Evolutionary conservation across 2,113 vertebrate species (phyloP).

Genomic region (Neodontobutis hainanensis): DNA sequence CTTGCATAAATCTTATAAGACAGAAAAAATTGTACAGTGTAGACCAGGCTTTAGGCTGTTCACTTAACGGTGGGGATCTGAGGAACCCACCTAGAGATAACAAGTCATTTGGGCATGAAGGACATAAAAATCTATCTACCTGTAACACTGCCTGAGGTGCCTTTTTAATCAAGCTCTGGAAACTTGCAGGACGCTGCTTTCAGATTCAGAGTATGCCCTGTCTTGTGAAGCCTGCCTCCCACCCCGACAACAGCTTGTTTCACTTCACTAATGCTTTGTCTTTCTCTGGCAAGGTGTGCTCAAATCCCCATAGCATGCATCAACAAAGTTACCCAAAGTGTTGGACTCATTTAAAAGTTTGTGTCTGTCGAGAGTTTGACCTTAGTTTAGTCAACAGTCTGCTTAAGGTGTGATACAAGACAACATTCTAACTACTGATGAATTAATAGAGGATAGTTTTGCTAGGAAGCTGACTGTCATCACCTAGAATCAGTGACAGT

Average conservation of each 20-base stretch:
- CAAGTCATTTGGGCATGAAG: constrained; percentile 27
- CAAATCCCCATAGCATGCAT: constrained; percentile 7
- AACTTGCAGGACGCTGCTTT: not conserved
- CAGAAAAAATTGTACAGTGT: too few species aligned
- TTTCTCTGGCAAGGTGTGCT: not conserved
- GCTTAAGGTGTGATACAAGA: not conserved
- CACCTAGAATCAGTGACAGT: too few species aligned
- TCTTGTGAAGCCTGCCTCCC: not conserved
- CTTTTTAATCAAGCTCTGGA: constrained; percentile 31
- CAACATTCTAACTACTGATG: too few species aligned
- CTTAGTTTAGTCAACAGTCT: not conserved
- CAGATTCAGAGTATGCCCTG: constrained; percentile 6
- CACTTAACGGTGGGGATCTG: not conserved
- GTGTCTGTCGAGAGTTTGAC: not conserved
- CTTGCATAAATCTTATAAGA: too few species aligned
- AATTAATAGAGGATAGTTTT: too few species aligned
- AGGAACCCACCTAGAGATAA: constrained; percentile 9
- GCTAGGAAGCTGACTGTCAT: too few species aligned
- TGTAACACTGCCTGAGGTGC: constrained; percentile 23
- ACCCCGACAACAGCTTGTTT: constrained; percentile 6
- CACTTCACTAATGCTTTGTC: constrained; percentile 20
- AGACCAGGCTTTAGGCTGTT: not conserved
- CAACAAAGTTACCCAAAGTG: not conserved
- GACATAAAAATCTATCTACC: constrained; percentile 23
- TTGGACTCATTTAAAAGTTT: not conserved